Percentiles rank a stretch among this genome's conserved stretches.
Conservation (phyloP, 1,140 invertebrate species). For the Heterodera carotae region DNA sequence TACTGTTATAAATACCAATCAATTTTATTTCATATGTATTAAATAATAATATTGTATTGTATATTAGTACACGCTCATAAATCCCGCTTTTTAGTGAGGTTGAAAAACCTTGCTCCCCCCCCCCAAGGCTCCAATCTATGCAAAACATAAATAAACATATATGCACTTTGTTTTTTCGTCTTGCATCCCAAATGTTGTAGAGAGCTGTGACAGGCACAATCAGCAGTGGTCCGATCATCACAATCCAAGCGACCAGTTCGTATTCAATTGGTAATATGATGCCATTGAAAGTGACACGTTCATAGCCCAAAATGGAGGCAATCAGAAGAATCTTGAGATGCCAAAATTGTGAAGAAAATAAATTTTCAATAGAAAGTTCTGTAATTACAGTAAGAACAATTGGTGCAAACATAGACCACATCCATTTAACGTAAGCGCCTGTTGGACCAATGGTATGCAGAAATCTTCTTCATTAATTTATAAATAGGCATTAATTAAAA, state of each 20-base stretch:
- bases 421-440: slow-evolving; percentile 59
- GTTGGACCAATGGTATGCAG: slow-evolving; percentile 54
- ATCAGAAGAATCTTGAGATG: slow-evolving; percentile 55
- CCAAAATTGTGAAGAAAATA: not conserved
- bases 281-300: slow-evolving; percentile 56
- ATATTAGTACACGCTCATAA: too few species aligned
- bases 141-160: too few species aligned
- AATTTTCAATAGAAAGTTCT: slow-evolving; percentile 10
- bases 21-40: not conserved
- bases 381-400: slow-evolving; percentile 52
- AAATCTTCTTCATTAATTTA: slow-evolving; percentile 27
- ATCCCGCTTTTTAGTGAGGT: too few species aligned
- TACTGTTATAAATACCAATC: not conserved
- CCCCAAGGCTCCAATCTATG: too few species aligned
- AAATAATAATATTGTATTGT: not conserved
- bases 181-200: slow-evolving; percentile 24
- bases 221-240: slow-evolving; percentile 51
- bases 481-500: not conserved
- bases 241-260: slow-evolving; percentile 60
- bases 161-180: slow-evolving; percentile 21
- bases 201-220: slow-evolving; percentile 10
- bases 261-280: slow-evolving; percentile 53
- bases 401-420: slow-evolving; percentile 57
- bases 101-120: too few species aligned
- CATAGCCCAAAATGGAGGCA: slow-evolving; percentile 55